A percentile compares a stretch with the other conserved stretches of the same genome.
These are phyloP conservation scores for Corythornis madagascariensis DNA, from an alignment of 2,113 vertebrate genomes.

Conservation along the genomic window DNA sequence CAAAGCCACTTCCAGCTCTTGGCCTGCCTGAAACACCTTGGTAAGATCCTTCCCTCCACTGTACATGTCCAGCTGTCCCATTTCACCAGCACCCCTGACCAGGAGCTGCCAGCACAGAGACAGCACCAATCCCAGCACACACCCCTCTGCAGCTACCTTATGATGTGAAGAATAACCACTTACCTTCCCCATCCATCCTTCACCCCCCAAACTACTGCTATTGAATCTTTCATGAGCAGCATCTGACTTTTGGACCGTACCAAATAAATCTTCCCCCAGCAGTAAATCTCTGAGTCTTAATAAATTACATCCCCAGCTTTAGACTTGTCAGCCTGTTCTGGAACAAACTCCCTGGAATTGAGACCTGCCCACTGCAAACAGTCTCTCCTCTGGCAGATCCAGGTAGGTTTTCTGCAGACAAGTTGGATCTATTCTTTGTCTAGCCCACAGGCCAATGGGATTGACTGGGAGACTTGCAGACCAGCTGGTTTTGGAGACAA, in stretches of 20 bases:
- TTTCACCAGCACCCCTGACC: background rate
- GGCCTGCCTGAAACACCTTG: background rate
- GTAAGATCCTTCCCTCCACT: background rate
- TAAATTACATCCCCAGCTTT: background rate
- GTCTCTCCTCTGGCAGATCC: background rate
- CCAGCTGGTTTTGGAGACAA: background rate
- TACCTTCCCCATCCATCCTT: background rate
- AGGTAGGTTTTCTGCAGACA: background rate
- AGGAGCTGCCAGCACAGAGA: background rate
- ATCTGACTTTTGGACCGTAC: background rate
- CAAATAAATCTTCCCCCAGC: background rate
- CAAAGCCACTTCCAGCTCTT: background rate
- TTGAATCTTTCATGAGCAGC: background rate
- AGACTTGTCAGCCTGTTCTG: background rate
- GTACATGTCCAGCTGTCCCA: background rate
- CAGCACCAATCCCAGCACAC: background rate
- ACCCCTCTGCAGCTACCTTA: background rate
- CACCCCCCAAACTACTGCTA: background rate
- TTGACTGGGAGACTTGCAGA: background rate
- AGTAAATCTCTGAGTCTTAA: conserved; percentile 6
- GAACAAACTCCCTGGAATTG: background rate
- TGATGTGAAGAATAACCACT: background rate
- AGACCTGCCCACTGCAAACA: background rate
- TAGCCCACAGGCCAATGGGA: background rate
- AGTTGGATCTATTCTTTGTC: background rate